Conservation (phyloP, 2,888 invertebrate genomes). For the Heteromurus nitidus region DNA sequence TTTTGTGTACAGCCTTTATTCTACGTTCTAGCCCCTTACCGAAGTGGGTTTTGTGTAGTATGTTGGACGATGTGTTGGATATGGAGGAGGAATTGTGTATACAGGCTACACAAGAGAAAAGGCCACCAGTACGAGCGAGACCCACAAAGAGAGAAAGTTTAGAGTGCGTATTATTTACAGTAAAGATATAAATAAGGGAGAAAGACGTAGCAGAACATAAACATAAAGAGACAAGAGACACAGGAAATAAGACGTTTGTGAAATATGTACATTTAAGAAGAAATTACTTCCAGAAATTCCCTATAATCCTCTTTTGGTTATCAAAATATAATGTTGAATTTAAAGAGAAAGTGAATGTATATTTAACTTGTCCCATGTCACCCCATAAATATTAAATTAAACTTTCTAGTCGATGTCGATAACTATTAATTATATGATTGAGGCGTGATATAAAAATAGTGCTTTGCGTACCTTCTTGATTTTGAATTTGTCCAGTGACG, state of each 20-base stretch:
- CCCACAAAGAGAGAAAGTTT: slow-evolving; percentile 11
- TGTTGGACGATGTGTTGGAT: slow-evolving; percentile 52
- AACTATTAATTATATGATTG: not conserved
- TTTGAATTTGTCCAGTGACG: slow-evolving; percentile 82
- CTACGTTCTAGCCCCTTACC: slow-evolving; percentile 39
- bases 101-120: slow-evolving; percentile 38
- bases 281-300: too few species aligned
- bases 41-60: slow-evolving; percentile 41
- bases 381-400: not conserved
- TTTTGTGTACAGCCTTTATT: not conserved
- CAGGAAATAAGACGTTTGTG: too few species aligned
- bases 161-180: too few species aligned
- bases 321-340: not conserved
- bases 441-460: not conserved
- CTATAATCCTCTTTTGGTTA: too few species aligned
- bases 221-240: too few species aligned
- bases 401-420: not conserved
- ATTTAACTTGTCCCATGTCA: not conserved
- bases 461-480: slow-evolving; percentile 46
- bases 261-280: too few species aligned
- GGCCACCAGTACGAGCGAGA: slow-evolving; percentile 17
- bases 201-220: too few species aligned
- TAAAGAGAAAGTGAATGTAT: not conserved
- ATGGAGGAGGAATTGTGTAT: slow-evolving; percentile 25
- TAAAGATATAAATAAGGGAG: too few species aligned